A percentile compares a stretch with the other conserved stretches of the same genome.
phyloP scores from a whole-genome alignment of 2,888 invertebrate species.

The Andrena flavipes region DNA sequence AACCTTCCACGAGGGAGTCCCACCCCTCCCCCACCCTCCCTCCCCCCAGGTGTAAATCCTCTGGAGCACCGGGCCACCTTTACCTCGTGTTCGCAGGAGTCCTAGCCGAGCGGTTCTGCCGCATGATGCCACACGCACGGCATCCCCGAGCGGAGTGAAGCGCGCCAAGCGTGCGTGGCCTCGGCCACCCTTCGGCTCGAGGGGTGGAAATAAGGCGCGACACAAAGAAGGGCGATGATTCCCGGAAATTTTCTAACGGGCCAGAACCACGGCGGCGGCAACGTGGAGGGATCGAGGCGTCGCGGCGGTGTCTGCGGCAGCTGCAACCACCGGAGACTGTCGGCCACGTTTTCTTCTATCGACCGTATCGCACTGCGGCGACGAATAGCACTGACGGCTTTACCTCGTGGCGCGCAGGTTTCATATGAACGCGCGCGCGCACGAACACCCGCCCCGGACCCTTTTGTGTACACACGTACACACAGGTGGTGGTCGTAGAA shows the following conservation, averaged over 20 bases:
- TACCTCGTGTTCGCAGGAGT: slow-evolving; percentile 17
- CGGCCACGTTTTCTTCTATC: slow-evolving; percentile 71
- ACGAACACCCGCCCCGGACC: slow-evolving; percentile 32
- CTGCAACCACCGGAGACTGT: slow-evolving; percentile 64
- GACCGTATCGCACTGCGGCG: slow-evolving; percentile 79
- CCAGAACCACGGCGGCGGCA: slow-evolving; percentile 1
- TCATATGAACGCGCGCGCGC: slow-evolving; percentile 57
- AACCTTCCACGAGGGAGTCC: not conserved
- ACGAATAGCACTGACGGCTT: slow-evolving; percentile 69
- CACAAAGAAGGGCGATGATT: slow-evolving; percentile 28
- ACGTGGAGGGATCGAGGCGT: slow-evolving; percentile 11
- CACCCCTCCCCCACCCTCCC: not conserved
- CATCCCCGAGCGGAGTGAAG: slow-evolving; percentile 26
- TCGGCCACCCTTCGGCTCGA: slow-evolving; percentile 5
- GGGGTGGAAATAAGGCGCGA: not conserved
- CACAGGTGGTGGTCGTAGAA: slow-evolving; percentile 61
- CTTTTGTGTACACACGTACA: slow-evolving; percentile 34
- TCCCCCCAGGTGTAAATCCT: not conserved
- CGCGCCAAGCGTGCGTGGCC: slow-evolving; percentile 5
- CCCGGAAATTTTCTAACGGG: slow-evolving; percentile 24
- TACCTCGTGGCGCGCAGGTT: slow-evolving; percentile 74
- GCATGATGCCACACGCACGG: slow-evolving; percentile 13
- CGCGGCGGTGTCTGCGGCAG: slow-evolving; percentile 54
- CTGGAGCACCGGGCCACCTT: slow-evolving; percentile 10
- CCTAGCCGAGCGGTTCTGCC: slow-evolving; percentile 1